Conservation (phyloP, 2,797 vertebrate genomes). For the Danio albolineatus region DNA sequence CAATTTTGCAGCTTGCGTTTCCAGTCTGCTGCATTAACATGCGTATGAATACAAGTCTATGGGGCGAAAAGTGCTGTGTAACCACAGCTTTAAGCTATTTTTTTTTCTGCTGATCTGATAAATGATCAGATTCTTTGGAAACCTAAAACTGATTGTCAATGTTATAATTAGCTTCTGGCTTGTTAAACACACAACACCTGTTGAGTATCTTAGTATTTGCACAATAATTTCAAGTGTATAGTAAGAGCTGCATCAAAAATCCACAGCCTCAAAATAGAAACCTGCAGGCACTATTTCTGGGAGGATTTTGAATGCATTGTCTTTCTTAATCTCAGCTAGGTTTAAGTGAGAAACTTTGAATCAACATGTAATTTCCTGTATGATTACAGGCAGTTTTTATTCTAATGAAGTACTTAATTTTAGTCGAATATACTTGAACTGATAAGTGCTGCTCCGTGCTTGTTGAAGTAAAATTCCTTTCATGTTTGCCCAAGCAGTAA, state of each 20-base stretch:
- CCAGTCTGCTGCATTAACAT: no score
- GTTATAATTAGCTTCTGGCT: neutral
- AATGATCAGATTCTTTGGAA: no score
- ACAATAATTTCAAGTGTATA: constrained; percentile 3
- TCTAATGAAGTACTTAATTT: no score
- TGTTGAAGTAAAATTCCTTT: constrained; percentile 5
- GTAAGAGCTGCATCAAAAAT: neutral
- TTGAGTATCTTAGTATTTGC: neutral
- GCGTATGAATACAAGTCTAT: no score
- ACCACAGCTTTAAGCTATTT: no score
- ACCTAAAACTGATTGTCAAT: neutral
- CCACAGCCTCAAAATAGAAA: neutral
- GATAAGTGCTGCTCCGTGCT: neutral
- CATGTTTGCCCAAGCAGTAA: constrained; percentile 13
- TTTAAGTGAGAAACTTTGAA: neutral
- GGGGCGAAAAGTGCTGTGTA: no score
- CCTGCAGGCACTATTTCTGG: neutral
- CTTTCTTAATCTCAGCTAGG: neutral
- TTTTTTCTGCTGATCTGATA: no score
- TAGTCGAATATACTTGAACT: neutral
- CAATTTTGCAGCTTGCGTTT: no score
- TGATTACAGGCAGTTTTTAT: neutral
- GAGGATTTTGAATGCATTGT: neutral
- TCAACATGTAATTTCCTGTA: neutral
- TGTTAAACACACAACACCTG: neutral